phyloP scores from a whole-genome alignment of 1,140 invertebrate species.

The Parasteatoda tepidariorum region DNA sequence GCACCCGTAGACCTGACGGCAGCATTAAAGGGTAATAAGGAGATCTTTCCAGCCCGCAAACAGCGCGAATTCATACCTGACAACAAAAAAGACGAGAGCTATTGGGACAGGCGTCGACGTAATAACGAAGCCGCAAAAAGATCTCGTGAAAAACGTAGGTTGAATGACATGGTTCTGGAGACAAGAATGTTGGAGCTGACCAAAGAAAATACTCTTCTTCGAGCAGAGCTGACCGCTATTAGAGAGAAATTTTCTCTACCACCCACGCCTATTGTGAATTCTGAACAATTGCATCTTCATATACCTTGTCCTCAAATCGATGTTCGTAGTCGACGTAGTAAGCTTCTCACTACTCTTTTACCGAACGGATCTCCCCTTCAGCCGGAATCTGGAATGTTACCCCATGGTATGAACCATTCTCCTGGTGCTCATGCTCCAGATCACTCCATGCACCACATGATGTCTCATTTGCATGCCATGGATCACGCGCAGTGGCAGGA shows the following conservation, averaged over 20 bases:
- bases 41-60: constrained; percentile 74
- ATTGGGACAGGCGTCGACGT: constrained; percentile 92
- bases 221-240: constrained; percentile 91
- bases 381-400: neutral
- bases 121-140: constrained; percentile 97
- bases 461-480: constrained; percentile 44
- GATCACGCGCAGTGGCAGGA: constrained; percentile 40
- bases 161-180: constrained; percentile 97
- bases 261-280: neutral
- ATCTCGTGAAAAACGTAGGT: constrained; percentile 92
- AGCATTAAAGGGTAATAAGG: constrained; percentile 27
- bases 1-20: constrained; percentile 46
- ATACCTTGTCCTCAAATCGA: constrained; percentile 23
- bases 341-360: constrained; percentile 4
- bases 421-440: neutral
- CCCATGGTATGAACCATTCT: neutral
- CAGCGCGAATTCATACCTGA: constrained; percentile 96
- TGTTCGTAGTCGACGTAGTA: constrained; percentile 26
- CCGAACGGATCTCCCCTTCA: neutral
- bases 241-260: constrained; percentile 84
- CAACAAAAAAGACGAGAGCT: constrained; percentile 95
- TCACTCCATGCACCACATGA: constrained; percentile 33
- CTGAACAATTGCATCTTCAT: constrained; percentile 46
- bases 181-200: constrained; percentile 92
- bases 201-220: constrained; percentile 93